A percentile compares a stretch with the other conserved stretches of the same genome.
Evolutionary conservation across 2,888 invertebrate species (phyloP).

Genomic region (Drosophila basisetae): DNA sequence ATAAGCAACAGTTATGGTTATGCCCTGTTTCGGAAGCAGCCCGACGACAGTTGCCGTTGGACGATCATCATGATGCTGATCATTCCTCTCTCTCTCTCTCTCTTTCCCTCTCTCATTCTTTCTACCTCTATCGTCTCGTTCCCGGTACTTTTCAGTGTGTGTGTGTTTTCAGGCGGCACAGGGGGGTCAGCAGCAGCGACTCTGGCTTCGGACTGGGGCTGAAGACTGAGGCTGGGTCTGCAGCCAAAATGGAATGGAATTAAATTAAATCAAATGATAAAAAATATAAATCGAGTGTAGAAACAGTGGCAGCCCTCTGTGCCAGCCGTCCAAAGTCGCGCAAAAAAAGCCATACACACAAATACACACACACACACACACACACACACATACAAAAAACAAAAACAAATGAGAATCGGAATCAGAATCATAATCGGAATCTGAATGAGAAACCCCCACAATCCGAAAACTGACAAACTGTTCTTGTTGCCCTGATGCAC

Average conservation of each 20-base stretch:
- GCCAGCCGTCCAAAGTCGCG: constrained; percentile 44
- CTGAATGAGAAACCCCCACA: constrained; percentile 53
- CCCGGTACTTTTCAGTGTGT: constrained; percentile 26
- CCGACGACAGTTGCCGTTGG: constrained; percentile 32
- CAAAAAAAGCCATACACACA: constrained; percentile 12
- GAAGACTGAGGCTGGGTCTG: constrained; percentile 43
- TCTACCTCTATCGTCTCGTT: constrained; percentile 10
- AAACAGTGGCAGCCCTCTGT: constrained; percentile 79
- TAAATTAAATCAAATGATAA: constrained; percentile 84
- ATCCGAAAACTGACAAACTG: constrained; percentile 37
- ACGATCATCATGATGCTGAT: constrained; percentile 35
- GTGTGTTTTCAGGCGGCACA: constrained; percentile 1
- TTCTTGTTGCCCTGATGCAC: constrained; percentile 30
- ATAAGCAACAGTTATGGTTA: constrained; percentile 56
- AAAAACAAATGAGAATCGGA: constrained; percentile 53
- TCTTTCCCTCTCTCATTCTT: neutral
- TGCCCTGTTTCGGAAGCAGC: constrained; percentile 71
- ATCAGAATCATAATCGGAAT: constrained; percentile 44
- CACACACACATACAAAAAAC: constrained; percentile 14
- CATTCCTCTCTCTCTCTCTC: constrained; percentile 17
- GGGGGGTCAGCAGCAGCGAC: constrained; percentile 27
- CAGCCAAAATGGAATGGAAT: constrained; percentile 79
- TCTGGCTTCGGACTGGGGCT: constrained; percentile 25
- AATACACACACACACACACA: constrained; percentile 20
- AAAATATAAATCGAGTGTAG: constrained; percentile 81